Evolutionary conservation across 2,797 vertebrate species (phyloP).

Genomic region (Pipistrellus kuhlii): DNA sequence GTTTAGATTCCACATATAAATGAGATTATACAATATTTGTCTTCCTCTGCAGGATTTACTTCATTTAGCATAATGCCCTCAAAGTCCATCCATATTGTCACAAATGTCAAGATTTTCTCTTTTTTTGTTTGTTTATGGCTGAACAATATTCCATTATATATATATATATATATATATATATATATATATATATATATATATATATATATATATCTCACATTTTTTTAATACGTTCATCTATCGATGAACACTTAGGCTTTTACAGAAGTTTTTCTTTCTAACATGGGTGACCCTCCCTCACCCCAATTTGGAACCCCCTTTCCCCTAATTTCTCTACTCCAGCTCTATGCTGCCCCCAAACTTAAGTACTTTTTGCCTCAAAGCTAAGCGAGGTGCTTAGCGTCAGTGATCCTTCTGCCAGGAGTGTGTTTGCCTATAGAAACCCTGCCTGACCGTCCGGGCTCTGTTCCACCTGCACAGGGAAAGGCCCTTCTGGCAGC

Average conservation of each 20-base stretch:
- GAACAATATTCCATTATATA: not conserved
- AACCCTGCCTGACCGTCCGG: not conserved
- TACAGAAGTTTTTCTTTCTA: not conserved
- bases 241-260: not conserved
- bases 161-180: not conserved
- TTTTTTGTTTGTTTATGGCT: not conserved
- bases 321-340: not conserved
- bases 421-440: not conserved
- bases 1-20: not conserved
- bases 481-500: not conserved
- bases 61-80: not conserved
- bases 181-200: too few relatives aligned
- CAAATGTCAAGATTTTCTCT: not conserved
- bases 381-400: not conserved
- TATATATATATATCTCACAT: not conserved
- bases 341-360: not conserved
- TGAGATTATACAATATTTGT: not conserved
- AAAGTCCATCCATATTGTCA: not conserved
- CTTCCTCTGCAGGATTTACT: not conserved
- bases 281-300: not conserved
- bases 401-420: not conserved
- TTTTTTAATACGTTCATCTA: not conserved
- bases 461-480: not conserved
- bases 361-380: not conserved
- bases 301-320: not conserved